Evolutionary conservation across 2,113 vertebrate species (phyloP).

Genomic region (Cavia porcellus): DNA sequence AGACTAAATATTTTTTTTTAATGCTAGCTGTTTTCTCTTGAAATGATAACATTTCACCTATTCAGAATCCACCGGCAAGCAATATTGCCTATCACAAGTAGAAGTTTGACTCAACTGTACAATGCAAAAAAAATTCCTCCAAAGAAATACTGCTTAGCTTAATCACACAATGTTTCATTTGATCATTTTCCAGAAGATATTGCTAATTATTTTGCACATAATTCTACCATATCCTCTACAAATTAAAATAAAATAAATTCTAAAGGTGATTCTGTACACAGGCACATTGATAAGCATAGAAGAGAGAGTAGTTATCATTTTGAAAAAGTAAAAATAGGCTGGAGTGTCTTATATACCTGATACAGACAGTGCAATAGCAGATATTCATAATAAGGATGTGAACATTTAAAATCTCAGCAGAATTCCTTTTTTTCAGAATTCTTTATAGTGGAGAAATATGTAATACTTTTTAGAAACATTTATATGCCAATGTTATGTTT

Average conservation of each 20-base stretch:
- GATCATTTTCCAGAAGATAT: neutral
- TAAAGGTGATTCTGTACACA: neutral
- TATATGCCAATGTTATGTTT: neutral
- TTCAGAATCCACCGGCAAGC: neutral
- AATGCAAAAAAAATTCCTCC: neutral
- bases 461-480: constrained; percentile 32
- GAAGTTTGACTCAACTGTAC: neutral
- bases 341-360: neutral
- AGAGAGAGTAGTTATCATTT: neutral
- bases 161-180: neutral
- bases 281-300: neutral
- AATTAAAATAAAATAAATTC: constrained; percentile 34
- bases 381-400: neutral
- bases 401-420: neutral
- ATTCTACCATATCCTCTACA: neutral
- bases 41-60: neutral
- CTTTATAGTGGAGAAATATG: neutral
- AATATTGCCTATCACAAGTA: neutral
- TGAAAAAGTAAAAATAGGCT: neutral
- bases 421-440: neutral
- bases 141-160: neutral
- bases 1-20: constrained; percentile 47
- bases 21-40: neutral
- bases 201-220: constrained; percentile 18
- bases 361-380: neutral